phyloP scores from a whole-genome alignment of 2,888 invertebrate genomes.

The Tiliacea aurago region DNA sequence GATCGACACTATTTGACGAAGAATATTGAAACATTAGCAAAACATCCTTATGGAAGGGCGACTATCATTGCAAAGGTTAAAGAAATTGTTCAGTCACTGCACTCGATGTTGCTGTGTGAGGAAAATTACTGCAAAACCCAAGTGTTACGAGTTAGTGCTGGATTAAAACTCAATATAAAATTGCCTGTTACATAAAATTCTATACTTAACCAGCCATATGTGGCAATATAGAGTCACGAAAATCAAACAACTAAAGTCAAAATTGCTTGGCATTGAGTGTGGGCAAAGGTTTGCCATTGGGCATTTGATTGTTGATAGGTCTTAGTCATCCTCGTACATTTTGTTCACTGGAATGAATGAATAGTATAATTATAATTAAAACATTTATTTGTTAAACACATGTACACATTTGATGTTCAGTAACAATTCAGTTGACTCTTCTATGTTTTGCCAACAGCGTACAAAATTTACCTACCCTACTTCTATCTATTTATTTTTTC shows the following conservation, averaged over 20 bases:
- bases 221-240: background rate
- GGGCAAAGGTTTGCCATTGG: background rate
- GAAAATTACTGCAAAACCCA: background rate
- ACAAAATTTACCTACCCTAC: too few species aligned
- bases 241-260: background rate
- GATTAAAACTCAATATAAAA: background rate
- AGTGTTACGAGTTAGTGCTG: background rate
- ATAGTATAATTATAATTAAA: too few species aligned
- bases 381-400: too few species aligned
- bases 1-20: too few species aligned
- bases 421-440: too few species aligned
- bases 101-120: background rate
- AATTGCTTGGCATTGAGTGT: background rate
- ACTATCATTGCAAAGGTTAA: slow-evolving; percentile 9
- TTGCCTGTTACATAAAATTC: background rate
- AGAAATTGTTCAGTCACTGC: slow-evolving; percentile 19
- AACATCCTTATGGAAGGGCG: background rate
- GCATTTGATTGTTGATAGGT: background rate
- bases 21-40: background rate
- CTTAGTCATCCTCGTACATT: background rate
- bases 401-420: too few species aligned
- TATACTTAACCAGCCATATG: background rate
- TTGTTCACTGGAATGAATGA: background rate
- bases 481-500: too few species aligned
- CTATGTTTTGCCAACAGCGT: too few species aligned